Percentiles rank a stretch among this genome's conserved stretches.
Evolutionary conservation across 2,888 invertebrate genomes (phyloP).

Genomic region (Lathronympha strigana): DNA sequence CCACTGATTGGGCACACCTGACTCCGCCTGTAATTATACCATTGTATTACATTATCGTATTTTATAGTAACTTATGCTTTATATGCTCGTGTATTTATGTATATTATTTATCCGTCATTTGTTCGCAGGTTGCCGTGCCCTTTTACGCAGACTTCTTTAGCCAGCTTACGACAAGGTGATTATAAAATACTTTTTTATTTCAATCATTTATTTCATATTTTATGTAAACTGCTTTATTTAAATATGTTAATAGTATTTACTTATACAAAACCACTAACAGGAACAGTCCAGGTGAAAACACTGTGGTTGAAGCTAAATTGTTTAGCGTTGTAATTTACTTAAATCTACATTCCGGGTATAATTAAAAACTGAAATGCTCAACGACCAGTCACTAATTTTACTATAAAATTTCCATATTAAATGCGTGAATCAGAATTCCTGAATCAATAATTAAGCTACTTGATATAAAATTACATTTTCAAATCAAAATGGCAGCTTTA

Average conservation of each 20-base stretch:
- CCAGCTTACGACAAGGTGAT: slow-evolving; percentile 90
- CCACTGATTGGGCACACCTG: slow-evolving; percentile 56
- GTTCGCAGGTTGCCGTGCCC: slow-evolving; percentile 91
- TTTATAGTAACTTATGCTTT: slow-evolving; percentile 38
- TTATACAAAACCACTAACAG: background rate
- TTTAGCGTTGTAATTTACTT: too few species aligned
- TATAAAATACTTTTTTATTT: slow-evolving; percentile 46
- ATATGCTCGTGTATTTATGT: slow-evolving; percentile 39
- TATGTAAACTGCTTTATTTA: background rate
- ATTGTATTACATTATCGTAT: slow-evolving; percentile 49
- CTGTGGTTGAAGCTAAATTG: background rate
- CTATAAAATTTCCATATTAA: background rate
- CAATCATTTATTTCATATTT: slow-evolving; percentile 6
- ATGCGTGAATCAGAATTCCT: background rate
- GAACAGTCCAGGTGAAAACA: slow-evolving; percentile 6
- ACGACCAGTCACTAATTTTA: slow-evolving; percentile 43
- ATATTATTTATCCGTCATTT: slow-evolving; percentile 55
- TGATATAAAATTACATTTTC: background rate
- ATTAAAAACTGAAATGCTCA: slow-evolving; percentile 20
- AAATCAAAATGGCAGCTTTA: background rate
- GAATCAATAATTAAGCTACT: background rate
- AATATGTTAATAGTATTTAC: background rate
- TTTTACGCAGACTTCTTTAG: slow-evolving; percentile 91
- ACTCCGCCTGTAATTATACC: slow-evolving; percentile 49
- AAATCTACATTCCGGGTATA: background rate